Conservation (phyloP, 1,140 invertebrate species). For the Saccostrea echinata region DNA sequence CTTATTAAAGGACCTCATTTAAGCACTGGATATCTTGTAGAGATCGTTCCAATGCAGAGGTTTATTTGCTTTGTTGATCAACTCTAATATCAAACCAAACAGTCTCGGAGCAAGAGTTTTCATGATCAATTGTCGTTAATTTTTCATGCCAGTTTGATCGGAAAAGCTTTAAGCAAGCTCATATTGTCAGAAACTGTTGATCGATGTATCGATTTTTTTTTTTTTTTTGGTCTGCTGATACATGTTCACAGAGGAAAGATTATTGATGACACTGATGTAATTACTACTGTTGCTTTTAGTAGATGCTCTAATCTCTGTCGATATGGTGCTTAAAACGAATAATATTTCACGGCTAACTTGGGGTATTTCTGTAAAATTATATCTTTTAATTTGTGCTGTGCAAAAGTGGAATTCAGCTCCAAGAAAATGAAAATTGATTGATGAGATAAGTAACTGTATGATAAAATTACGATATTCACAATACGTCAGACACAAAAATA, state of each 20-base stretch:
- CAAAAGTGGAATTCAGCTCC: too few species aligned
- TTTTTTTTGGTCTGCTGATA: background rate
- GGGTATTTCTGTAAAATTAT: background rate
- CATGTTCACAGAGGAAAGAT: background rate
- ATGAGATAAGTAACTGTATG: too few species aligned
- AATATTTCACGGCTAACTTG: background rate
- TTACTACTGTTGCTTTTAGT: background rate
- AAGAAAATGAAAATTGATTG: too few species aligned
- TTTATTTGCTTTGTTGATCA: background rate
- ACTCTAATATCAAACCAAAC: background rate
- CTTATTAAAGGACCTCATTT: background rate
- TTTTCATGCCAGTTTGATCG: conserved; percentile 15
- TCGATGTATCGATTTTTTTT: conserved; percentile 27
- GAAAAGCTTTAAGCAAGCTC: background rate
- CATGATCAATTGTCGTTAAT: background rate
- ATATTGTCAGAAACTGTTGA: background rate
- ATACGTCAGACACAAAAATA: too few species aligned
- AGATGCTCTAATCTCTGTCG: background rate
- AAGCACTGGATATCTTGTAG: background rate
- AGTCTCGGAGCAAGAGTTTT: background rate
- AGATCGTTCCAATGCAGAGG: background rate
- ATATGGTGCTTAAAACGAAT: background rate
- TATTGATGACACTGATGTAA: background rate
- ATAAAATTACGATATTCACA: too few species aligned
- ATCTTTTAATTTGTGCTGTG: too few species aligned